phyloP scores from a whole-genome alignment of 2,888 invertebrate genomes.

The Trichopoda pennipes region DNA sequence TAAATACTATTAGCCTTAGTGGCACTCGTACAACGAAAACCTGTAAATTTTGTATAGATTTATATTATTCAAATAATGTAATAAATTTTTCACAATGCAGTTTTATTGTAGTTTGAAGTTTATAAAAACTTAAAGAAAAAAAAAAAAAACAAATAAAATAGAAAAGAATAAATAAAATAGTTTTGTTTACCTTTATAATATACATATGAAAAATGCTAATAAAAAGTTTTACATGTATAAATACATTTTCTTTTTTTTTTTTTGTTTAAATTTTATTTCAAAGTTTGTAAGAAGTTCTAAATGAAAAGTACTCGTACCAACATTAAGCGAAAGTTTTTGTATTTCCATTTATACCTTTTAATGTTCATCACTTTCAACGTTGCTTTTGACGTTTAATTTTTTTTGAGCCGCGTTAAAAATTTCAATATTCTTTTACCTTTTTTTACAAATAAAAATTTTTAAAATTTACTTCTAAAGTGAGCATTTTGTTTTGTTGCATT shows the following conservation, averaged over 20 bases:
- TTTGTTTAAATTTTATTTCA: conserved; percentile 2
- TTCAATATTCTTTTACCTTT: not conserved
- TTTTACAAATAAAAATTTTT: not conserved
- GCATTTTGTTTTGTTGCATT: too few species aligned
- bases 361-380: conserved; percentile 1
- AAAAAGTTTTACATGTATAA: conserved; percentile 16
- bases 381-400: conserved; percentile 7
- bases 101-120: too few species aligned
- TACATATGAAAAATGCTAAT: not conserved
- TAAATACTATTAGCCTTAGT: too few species aligned
- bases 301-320: not conserved
- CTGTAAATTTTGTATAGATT: too few species aligned
- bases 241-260: not conserved
- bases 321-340: not conserved
- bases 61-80: too few species aligned
- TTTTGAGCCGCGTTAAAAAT: not conserved
- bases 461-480: not conserved
- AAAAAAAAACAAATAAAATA: not conserved
- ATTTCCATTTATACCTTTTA: not conserved
- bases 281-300: conserved; percentile 32
- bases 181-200: not conserved
- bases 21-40: too few species aligned
- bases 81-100: too few species aligned
- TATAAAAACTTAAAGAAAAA: too few species aligned
- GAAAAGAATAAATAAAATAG: too few species aligned